Evolutionary conservation across 1,140 invertebrate genomes (phyloP).

Genomic region (Belonocnema kinseyi): DNA sequence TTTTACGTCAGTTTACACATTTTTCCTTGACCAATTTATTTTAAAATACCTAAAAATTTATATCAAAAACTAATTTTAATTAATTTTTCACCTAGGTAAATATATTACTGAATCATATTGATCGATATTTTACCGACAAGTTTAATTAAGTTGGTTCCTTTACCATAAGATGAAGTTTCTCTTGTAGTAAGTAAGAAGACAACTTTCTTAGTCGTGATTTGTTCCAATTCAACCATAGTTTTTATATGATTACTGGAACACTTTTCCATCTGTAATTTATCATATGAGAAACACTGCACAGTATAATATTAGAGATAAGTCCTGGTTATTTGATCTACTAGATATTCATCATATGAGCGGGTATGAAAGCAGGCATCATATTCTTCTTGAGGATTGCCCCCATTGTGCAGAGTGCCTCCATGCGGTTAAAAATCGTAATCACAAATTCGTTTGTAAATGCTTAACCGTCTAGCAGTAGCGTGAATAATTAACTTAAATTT

Average conservation of each 20-base stretch:
- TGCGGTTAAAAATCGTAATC: constrained; percentile 27
- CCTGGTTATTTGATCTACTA: not conserved
- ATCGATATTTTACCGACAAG: not conserved
- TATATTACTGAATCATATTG: no score
- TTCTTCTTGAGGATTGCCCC: not conserved
- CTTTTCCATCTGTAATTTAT: not conserved
- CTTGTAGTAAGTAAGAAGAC: not conserved
- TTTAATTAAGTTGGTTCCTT: not conserved
- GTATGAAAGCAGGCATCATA: not conserved
- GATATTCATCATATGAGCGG: not conserved
- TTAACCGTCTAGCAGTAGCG: not conserved
- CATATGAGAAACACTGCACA: not conserved
- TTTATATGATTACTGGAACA: not conserved
- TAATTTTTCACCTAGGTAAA: no score
- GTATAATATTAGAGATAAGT: not conserved
- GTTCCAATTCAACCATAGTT: not conserved
- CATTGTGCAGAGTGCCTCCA: not conserved
- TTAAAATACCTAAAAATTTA: no score
- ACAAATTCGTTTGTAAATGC: not conserved
- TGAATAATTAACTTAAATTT: constrained; percentile 19
- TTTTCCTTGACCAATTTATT: no score
- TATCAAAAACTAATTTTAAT: no score
- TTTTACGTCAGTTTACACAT: no score
- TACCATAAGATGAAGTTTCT: not conserved
- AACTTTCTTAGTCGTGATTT: not conserved